Evolutionary conservation across 2,888 invertebrate species (phyloP).

Genomic region (Agrypnus murinus): DNA sequence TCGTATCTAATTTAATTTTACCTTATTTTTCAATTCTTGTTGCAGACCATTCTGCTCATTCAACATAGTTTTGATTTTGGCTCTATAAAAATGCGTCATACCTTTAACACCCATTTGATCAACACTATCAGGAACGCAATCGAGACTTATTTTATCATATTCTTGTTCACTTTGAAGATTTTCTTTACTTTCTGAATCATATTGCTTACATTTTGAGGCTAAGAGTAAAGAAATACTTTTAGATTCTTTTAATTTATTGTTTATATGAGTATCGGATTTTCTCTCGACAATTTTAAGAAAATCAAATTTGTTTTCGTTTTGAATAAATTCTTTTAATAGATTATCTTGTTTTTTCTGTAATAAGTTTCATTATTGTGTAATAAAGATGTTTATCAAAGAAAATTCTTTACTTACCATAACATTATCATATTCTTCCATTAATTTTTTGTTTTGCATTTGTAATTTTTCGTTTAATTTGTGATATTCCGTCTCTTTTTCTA

Average conservation of each 20-base stretch:
- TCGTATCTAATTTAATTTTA: constrained; percentile 48
- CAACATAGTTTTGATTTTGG: constrained; percentile 66
- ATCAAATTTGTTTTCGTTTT: constrained; percentile 14
- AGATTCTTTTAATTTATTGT: background rate
- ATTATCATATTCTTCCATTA: constrained; percentile 68
- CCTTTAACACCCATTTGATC: constrained; percentile 66
- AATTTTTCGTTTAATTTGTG: constrained; percentile 68
- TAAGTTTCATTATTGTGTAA: background rate
- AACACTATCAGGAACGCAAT: constrained; percentile 56
- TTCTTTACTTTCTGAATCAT: constrained; percentile 27
- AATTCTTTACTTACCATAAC: constrained; percentile 63
- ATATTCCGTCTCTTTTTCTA: constrained; percentile 69
- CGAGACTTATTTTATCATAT: constrained; percentile 29
- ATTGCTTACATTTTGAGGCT: constrained; percentile 1
- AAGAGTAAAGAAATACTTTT: constrained; percentile 6
- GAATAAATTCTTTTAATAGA: constrained; percentile 57
- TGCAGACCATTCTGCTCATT: constrained; percentile 63
- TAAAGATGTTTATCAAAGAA: background rate
- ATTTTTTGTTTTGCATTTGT: constrained; percentile 66
- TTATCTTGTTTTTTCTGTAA: constrained; percentile 64
- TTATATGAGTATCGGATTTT: background rate
- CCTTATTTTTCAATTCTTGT: constrained; percentile 64
- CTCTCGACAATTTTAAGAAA: background rate
- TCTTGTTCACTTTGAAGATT: constrained; percentile 26
- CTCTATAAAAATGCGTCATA: constrained; percentile 64